A percentile compares a stretch with the other conserved stretches of the same genome.
Evolutionary conservation across 2,888 invertebrate species (phyloP).

Genomic region (Lasioglossum leucozonium): DNA sequence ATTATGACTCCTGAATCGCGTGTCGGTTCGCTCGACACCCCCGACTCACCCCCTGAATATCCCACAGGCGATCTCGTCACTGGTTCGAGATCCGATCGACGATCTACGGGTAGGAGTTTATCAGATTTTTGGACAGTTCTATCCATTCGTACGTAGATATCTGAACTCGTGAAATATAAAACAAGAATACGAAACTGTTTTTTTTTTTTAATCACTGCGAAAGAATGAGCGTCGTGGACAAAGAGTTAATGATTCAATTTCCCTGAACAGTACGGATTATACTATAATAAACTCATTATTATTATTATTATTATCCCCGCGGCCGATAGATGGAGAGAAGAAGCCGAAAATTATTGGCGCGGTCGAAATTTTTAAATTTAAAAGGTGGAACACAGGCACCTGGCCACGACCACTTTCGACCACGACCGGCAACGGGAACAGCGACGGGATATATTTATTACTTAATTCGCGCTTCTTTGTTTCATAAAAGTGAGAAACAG

Average conservation of each 20-base stretch:
- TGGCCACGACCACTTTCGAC: slow-evolving; percentile 59
- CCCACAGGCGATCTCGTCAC: background rate
- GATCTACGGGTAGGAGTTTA: too few relatives aligned
- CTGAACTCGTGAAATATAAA: background rate
- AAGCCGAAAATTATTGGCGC: slow-evolving; percentile 25
- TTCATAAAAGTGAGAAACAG: slow-evolving; percentile 83
- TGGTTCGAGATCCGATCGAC: background rate
- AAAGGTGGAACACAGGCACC: slow-evolving; percentile 63
- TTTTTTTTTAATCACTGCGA: background rate
- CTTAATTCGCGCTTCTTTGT: slow-evolving; percentile 83
- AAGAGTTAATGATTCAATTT: background rate
- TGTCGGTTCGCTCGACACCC: slow-evolving; percentile 55
- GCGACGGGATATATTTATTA: slow-evolving; percentile 78
- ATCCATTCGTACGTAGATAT: background rate
- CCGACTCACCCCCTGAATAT: background rate
- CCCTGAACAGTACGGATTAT: background rate
- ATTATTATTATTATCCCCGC: background rate
- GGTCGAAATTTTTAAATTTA: slow-evolving; percentile 57
- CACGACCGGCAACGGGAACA: slow-evolving; percentile 2
- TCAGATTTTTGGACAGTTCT: background rate
- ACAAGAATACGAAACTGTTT: background rate
- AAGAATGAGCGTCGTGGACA: background rate
- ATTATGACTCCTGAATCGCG: slow-evolving; percentile 72
- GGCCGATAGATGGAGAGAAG: background rate
- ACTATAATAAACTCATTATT: slow-evolving; percentile 5